These are phyloP conservation scores for Sabatieria punctata DNA, from an alignment of 2,888 invertebrate species.

Conservation along the genomic window DNA sequence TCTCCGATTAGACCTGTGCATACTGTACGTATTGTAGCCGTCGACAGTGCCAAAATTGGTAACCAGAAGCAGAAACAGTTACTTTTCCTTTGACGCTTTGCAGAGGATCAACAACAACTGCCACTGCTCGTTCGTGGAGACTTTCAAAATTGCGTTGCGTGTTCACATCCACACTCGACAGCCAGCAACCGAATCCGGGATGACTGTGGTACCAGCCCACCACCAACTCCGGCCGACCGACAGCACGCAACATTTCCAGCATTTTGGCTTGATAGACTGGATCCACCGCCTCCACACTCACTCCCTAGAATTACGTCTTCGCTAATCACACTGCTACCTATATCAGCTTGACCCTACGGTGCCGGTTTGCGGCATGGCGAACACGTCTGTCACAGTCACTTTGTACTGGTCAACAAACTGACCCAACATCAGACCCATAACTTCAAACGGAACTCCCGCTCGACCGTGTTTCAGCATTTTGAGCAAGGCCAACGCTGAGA, in stretches of 20 bases:
- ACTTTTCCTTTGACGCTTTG: conserved; percentile 80
- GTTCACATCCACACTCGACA: conserved; percentile 89
- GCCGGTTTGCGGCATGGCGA: conserved; percentile 98
- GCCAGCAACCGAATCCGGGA: conserved; percentile 97
- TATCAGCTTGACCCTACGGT: too few species aligned
- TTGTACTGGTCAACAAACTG: conserved; percentile 99
- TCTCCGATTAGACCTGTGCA: too few species aligned
- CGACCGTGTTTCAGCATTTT: conserved; percentile 97
- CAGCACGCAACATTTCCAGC: conserved; percentile 87
- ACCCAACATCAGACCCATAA: conserved; percentile 80
- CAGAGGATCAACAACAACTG: conserved; percentile 95
- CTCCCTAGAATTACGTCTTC: conserved; percentile 57
- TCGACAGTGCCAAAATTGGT: too few species aligned
- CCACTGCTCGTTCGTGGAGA: conserved; percentile 84
- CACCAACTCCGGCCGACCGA: conserved; percentile 97
- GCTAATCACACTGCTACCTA: too few species aligned
- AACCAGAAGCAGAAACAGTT: neutral
- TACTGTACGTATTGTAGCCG: too few species aligned
- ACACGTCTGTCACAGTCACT: conserved; percentile 91
- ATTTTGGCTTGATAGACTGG: conserved; percentile 98
- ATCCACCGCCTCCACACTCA: conserved; percentile 95
- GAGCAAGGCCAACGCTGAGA: conserved; percentile 73
- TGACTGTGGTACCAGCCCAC: conserved; percentile 94
- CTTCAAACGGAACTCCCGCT: conserved; percentile 98
- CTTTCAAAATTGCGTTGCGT: conserved; percentile 97